Evolutionary conservation across 2,113 vertebrate species (phyloP).

Genomic region (Prietella phreatophila): DNA sequence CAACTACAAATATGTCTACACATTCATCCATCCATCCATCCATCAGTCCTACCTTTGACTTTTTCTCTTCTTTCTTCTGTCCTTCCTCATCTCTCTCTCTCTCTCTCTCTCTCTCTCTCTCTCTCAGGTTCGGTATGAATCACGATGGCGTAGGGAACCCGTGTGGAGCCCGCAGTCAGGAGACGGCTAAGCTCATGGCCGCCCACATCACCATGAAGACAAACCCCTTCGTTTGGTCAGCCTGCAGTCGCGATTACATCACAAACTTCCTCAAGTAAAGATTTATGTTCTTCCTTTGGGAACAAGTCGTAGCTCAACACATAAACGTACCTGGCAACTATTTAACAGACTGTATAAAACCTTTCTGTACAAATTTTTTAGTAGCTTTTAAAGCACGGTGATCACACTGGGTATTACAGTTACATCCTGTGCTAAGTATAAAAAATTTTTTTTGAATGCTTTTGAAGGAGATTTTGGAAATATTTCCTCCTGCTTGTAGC

Average conservation of each 20-base stretch:
- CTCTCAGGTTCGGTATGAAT: constrained; percentile 93
- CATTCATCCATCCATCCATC: constrained; percentile 9
- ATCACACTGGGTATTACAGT: not conserved
- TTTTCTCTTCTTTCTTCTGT: no score
- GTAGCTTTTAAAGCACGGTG: constrained; percentile 4
- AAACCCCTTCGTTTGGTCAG: constrained; percentile 96
- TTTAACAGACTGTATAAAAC: not conserved
- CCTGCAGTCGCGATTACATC: constrained; percentile 97
- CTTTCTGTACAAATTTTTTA: not conserved
- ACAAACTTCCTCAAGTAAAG: constrained; percentile 98
- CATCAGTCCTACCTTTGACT: constrained; percentile 6
- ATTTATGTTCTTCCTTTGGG: not conserved
- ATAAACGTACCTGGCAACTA: not conserved
- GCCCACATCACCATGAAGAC: constrained; percentile 99
- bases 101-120: no score
- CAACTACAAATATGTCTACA: not conserved
- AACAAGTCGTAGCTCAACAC: not conserved
- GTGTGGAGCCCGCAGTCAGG: constrained; percentile 90
- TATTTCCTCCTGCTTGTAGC: not conserved
- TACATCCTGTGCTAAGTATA: not conserved
- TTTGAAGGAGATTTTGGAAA: not conserved
- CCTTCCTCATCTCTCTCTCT: not conserved
- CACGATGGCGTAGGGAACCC: constrained; percentile 94
- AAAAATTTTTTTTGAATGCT: not conserved
- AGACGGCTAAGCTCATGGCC: constrained; percentile 97